Base-by-base conservation (phyloP, 2,888 invertebrate species). In the Coelopa pilipes region DNA sequence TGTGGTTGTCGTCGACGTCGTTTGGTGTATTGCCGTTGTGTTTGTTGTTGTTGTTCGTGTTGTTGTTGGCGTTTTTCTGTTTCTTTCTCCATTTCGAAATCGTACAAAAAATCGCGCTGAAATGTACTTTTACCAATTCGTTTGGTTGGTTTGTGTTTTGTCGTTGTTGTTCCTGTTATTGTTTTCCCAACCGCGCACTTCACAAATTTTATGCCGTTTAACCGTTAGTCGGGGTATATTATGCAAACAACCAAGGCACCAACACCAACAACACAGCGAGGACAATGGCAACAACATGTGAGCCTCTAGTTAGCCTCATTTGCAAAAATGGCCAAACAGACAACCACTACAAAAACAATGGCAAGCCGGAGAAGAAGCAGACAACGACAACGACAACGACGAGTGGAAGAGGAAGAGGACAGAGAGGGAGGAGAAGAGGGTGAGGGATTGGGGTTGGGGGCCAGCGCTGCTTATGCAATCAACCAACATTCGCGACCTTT, bases 191-290 rank as follows among this genome's bases (percentile, higher is more conserved):
- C 62, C 49, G 45, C 60, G 21, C 24, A 72, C 69, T 68, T 67
- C 60, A 72, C 72, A 72, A 72, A 72, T 72, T 67, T 72, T 67
- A 53, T 72, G 53, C 34, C 57, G 65, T 76, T 76, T 72, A 73
- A 78, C 79, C 76, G 79, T 80, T 78, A 84, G 80, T 82, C 80
- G 82, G 82, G 83, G 80, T 81, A 81, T 84, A 84, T 85, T 84
- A 84, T 84, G 77, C 77, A 79, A 79, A 78, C 76, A 79, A 74
- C 69, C 70, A 34, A 76, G 47, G 55, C 34, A 47, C 46, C n/a
- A 62, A n/a, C 34, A 74, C 66, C 34, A 72, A 45, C 47, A 62
- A 74, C 50, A 66, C 24, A 68, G 73, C 50, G 49, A 49, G 57
- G 34, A 70, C 53, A 65, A 55, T 1, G 46, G 15, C 57, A n/a